A percentile compares a stretch with the other conserved stretches of the same genome.
Conservation (phyloP, 2,113 vertebrate species). For the Phycodurus eques region DNA sequence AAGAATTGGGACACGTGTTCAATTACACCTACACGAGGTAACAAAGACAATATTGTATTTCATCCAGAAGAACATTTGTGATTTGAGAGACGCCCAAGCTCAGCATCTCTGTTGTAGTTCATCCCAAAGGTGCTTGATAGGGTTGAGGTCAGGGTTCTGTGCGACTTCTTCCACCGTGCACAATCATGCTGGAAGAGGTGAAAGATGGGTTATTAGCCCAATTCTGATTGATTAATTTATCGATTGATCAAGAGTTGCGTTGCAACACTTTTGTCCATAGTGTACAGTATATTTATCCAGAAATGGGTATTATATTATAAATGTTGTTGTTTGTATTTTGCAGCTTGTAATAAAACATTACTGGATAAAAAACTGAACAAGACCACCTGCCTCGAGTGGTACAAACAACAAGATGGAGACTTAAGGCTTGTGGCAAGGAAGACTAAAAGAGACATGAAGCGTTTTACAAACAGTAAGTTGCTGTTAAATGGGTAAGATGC, state of each 20-base stretch:
- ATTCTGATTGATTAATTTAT: too few species aligned
- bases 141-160: background rate
- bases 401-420: conserved; percentile 45
- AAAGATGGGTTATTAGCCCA: too few species aligned
- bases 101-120: background rate
- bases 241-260: background rate
- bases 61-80: too few species aligned
- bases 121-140: too few species aligned
- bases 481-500: background rate
- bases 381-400: conserved; percentile 57
- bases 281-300: background rate
- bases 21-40: too few species aligned
- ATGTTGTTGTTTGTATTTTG: background rate
- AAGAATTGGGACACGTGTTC: too few species aligned
- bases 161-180: background rate
- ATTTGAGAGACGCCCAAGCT: background rate
- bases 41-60: too few species aligned
- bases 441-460: background rate
- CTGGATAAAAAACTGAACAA: background rate
- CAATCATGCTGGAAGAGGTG: too few species aligned
- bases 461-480: conserved; percentile 35
- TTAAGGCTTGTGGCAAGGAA: background rate
- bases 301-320: background rate
- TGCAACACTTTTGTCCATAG: background rate
- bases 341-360: conserved; percentile 51